These are phyloP conservation scores for Dicaeum eximium DNA, from an alignment of 2,113 vertebrate species.

Conservation along the genomic window DNA sequence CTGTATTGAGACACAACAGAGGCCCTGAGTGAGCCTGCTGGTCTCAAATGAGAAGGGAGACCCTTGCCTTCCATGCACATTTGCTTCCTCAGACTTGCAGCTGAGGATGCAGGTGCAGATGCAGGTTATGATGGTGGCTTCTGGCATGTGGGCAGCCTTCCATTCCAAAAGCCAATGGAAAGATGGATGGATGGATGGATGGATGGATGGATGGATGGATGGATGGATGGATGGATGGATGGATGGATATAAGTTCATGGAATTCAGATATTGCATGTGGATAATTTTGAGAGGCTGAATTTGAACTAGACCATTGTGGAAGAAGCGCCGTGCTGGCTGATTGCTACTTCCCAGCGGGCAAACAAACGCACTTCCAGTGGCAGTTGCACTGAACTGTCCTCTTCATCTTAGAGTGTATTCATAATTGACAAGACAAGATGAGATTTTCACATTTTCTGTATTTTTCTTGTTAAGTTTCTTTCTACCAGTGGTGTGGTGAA, in stretches of 20 bases:
- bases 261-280: neutral
- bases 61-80: fast-evolving
- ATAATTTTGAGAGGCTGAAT: neutral
- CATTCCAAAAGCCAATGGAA: neutral
- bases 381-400: neutral
- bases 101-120: neutral
- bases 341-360: neutral
- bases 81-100: neutral
- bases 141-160: neutral
- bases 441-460: neutral
- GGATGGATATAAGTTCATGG: neutral
- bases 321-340: neutral
- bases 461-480: neutral
- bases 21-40: neutral
- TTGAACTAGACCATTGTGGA: neutral
- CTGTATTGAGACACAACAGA: neutral
- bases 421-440: neutral
- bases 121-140: neutral
- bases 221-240: neutral
- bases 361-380: neutral
- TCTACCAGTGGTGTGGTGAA: neutral
- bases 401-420: neutral
- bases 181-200: neutral
- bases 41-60: neutral
- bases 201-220: neutral